Evolutionary conservation across 2,113 vertebrate species (phyloP).

Genomic region (Erpornis zantholeuca): DNA sequence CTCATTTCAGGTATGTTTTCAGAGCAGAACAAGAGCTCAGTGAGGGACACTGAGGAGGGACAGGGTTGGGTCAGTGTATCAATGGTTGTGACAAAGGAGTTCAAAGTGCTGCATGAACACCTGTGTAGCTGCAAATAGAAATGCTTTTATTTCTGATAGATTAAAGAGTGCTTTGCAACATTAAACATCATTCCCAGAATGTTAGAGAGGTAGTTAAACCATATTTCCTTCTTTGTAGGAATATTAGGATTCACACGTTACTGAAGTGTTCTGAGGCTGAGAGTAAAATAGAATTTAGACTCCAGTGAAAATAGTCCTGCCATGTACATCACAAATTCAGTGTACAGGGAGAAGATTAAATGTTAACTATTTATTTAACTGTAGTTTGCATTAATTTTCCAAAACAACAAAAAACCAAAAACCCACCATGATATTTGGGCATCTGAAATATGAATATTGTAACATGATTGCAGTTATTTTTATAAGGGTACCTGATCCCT

Average conservation of each 20-base stretch:
- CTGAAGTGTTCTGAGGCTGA: background rate
- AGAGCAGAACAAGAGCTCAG: background rate
- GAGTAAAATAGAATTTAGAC: background rate
- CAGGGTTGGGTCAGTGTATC: background rate
- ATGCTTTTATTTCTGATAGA: background rate
- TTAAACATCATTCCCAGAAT: background rate
- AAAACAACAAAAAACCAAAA: background rate
- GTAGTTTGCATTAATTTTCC: background rate
- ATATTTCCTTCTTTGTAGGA: background rate
- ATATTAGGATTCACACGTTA: background rate
- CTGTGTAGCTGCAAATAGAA: background rate
- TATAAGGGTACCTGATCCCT: background rate
- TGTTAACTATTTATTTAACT: background rate
- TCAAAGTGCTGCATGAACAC: background rate
- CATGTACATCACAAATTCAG: background rate
- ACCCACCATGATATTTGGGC: background rate
- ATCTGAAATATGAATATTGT: background rate
- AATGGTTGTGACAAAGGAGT: background rate
- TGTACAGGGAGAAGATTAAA: background rate
- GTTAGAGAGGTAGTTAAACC: background rate
- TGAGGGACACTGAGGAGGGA: no score
- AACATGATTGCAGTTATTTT: background rate
- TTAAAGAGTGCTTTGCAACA: background rate
- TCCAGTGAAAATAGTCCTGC: background rate
- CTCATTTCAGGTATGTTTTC: background rate